Evolutionary conservation across 1,140 invertebrate species (phyloP).

Genomic region (Acyrthosiphon pisum): DNA sequence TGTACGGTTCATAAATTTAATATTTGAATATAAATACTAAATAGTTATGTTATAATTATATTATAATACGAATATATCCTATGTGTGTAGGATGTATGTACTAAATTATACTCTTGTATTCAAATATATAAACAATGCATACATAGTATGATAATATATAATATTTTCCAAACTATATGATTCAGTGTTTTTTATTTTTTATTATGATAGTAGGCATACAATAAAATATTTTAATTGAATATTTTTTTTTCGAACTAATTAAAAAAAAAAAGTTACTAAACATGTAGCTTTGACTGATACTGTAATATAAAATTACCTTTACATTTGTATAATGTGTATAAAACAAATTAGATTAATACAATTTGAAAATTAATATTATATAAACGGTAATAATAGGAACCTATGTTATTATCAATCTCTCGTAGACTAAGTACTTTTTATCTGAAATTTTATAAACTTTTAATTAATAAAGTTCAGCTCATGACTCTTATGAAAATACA

Average conservation of each 20-base stretch:
- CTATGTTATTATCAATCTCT: neutral
- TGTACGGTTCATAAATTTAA: too few relatives aligned
- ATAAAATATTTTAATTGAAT: too few relatives aligned
- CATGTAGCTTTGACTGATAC: neutral
- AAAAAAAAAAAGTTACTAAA: neutral
- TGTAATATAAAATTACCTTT: neutral
- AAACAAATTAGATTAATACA: neutral
- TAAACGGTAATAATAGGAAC: neutral
- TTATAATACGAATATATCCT: neutral
- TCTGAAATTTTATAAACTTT: constrained; percentile 8
- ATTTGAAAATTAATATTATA: neutral
- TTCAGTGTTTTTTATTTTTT: too few relatives aligned
- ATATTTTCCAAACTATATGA: too few relatives aligned
- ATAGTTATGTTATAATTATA: neutral
- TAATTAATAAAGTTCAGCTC: neutral
- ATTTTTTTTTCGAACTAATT: too few relatives aligned
- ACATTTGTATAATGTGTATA: neutral
- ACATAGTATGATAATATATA: too few relatives aligned
- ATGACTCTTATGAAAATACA: neutral
- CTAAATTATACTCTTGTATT: too few relatives aligned
- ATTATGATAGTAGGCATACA: too few relatives aligned
- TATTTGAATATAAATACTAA: neutral
- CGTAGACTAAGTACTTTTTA: neutral
- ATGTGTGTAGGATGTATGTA: too few relatives aligned
- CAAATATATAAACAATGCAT: too few relatives aligned